Percentiles rank a stretch among this genome's conserved stretches.
Conservation (phyloP, 2,797 vertebrate species). For the Carcharodon carcharias region DNA sequence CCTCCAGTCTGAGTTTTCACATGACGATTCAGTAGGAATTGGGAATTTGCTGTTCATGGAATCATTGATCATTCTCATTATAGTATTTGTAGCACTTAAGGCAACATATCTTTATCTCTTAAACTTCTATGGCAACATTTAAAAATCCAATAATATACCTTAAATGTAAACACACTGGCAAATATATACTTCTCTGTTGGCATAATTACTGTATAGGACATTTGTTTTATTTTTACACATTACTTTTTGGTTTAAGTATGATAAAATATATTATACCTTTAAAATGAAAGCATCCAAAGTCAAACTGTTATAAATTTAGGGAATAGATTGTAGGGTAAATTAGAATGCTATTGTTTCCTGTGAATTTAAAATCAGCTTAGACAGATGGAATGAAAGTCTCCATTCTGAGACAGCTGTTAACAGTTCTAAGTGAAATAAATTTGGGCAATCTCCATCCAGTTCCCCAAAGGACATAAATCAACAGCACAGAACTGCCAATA, state of each 20-base stretch:
- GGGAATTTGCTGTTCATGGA: neutral
- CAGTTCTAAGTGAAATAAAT: constrained; percentile 20
- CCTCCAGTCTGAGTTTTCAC: neutral
- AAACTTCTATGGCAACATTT: neutral
- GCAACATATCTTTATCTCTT: neutral
- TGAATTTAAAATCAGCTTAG: constrained; percentile 2
- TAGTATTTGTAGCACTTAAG: neutral
- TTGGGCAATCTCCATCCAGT: neutral
- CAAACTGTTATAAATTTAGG: neutral
- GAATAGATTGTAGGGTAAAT: neutral
- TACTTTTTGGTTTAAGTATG: neutral
- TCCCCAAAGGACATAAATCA: constrained; percentile 21
- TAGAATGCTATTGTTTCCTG: neutral
- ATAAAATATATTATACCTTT: neutral
- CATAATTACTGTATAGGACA: neutral
- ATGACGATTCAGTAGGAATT: neutral
- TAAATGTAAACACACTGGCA: neutral
- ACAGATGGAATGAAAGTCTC: constrained; percentile 17
- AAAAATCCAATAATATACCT: neutral
- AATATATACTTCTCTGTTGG: neutral
- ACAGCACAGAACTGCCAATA: constrained; percentile 6
- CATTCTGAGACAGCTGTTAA: neutral
- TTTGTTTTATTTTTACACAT: neutral
- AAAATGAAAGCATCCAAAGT: neutral
- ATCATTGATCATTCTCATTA: neutral